Conservation (phyloP, 2,888 invertebrate genomes). For the Archips xylosteana region DNA sequence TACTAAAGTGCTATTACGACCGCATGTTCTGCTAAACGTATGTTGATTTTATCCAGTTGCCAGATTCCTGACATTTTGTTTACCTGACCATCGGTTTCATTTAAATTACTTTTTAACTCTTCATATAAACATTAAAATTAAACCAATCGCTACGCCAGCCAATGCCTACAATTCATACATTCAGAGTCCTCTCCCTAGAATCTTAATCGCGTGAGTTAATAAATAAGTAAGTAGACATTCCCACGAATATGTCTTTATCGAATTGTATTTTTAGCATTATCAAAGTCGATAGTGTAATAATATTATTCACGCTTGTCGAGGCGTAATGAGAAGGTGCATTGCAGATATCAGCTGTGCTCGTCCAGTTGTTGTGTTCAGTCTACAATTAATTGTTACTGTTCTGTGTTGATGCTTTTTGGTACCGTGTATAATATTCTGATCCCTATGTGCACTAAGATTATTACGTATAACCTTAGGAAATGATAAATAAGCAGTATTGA, state of each 20-base stretch:
- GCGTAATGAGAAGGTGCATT: constrained; percentile 59
- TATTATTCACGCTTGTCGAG: constrained; percentile 51
- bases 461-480: neutral
- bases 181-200: constrained; percentile 6
- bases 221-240: constrained; percentile 52
- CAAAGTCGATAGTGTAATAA: constrained; percentile 68
- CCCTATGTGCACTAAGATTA: neutral
- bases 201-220: constrained; percentile 42
- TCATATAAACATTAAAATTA: constrained; percentile 7
- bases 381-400: constrained; percentile 17
- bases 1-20: constrained; percentile 7
- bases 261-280: constrained; percentile 74
- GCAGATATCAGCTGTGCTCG: constrained; percentile 51
- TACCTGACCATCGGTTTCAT: constrained; percentile 2
- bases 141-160: neutral
- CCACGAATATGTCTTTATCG: constrained; percentile 63
- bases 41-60: constrained; percentile 7
- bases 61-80: constrained; percentile 15
- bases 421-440: neutral
- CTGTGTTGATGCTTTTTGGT: neutral
- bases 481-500: neutral
- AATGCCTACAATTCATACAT: constrained; percentile 4
- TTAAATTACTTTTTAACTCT: neutral
- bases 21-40: constrained; percentile 4
- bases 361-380: constrained; percentile 41